Base-by-base conservation (phyloP, 2,113 vertebrate genomes). In the Dipodomys ordii region DNA sequence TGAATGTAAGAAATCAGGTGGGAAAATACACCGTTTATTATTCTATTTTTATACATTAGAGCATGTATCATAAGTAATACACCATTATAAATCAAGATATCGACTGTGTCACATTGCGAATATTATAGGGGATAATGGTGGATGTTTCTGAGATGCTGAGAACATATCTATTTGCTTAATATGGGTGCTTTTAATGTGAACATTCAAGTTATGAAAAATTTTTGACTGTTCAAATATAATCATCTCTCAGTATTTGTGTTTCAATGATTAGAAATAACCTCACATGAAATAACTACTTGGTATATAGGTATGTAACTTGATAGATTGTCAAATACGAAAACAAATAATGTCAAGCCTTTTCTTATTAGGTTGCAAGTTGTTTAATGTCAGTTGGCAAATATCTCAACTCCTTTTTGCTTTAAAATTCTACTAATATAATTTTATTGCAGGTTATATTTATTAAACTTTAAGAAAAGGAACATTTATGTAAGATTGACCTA, bases 351-450 rank as follows among this genome's bases (percentile, higher is more conserved):
- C 6, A 79, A 4, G 2, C 12, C 13, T 93, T 71, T 85, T 44
- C 30, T 72, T 88, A 64, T 74, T 90, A 83, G 62, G 67, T 77
- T 53, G 11, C 25, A 87, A n/a, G 2, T 62, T 73, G 30, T 81
- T 64, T 92, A 81, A 44, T 57, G 72, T 78, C 4, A 87, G 16
- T 30, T 91, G 74, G 73, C 13, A 53, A 39, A 4, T 20, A 69
- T 76, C 82, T 35, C 44, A 90, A 82, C 30, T 60, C 32, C 67
- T 44, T 83, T 87, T 7, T 92, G 22, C 18, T 81, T 94, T 19
- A 81, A 3, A 46, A 6, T 71, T 20, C 39, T 44, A 82, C 39
- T 44, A 82, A 15, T 68, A 77, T 2, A 23, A 77, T 39, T 44
- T 22, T 15, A 4, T 88, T 35, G 35, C 60, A n/a, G 6, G 20